Conservation (phyloP, 2,888 invertebrate species). For the Hirtodrosophila cameraria region DNA sequence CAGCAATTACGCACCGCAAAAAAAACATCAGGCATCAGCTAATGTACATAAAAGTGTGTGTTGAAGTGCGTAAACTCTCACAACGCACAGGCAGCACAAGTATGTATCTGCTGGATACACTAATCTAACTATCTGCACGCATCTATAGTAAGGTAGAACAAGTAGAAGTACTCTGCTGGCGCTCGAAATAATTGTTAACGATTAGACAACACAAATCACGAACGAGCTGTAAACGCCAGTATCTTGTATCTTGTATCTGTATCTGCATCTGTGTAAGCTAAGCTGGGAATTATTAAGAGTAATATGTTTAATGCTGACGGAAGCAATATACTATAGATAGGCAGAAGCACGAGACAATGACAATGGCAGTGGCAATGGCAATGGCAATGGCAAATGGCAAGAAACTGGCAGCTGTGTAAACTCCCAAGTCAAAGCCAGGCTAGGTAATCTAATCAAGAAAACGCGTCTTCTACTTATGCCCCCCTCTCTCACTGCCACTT, state of each 20-base stretch:
- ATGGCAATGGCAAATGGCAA: constrained; percentile 8
- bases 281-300: constrained; percentile 70
- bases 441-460: constrained; percentile 46
- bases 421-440: constrained; percentile 1
- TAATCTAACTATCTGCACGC: constrained; percentile 60
- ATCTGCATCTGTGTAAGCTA: constrained; percentile 42
- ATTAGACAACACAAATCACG: constrained; percentile 77
- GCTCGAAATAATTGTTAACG: constrained; percentile 67
- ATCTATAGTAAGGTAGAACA: constrained; percentile 42
- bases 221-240: constrained; percentile 60
- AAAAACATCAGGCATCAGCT: constrained; percentile 5
- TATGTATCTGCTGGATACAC: constrained; percentile 28
- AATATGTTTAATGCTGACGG: constrained; percentile 75
- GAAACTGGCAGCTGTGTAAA: constrained; percentile 20
- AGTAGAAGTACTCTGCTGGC: constrained; percentile 18
- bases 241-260: constrained; percentile 14
- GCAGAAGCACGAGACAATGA: constrained; percentile 60
- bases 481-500: background rate
- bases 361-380: constrained; percentile 20
- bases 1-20: constrained; percentile 48
- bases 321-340: constrained; percentile 62
- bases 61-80: constrained; percentile 67
- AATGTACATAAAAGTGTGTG: constrained; percentile 53
- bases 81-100: background rate
- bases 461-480: constrained; percentile 7